Base-by-base conservation (phyloP, 1,140 invertebrate species). In the Elysia chlorotica region DNA sequence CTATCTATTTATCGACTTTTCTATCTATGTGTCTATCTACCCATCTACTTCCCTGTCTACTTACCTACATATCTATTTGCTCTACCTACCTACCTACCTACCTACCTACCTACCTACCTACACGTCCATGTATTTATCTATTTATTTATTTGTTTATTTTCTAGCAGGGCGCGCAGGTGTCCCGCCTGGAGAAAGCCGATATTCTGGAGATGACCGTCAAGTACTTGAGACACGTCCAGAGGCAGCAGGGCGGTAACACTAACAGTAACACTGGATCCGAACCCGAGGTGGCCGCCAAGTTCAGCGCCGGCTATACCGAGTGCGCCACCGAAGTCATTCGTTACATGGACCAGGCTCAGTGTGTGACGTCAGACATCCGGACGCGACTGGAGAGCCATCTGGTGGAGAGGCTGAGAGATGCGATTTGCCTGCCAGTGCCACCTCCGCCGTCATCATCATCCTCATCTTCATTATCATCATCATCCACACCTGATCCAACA, bases 171-270 rank as follows among this genome's bases (percentile, higher is more conserved):
- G 71, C 76, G 25, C 74, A 76, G 23, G 70, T 76, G 33, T 78
- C 77, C 2, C 97, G 98, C 85, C 87, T 98, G 38, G 96, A 98
- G 85, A 99, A 99, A 87, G 96, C 96, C 0, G 96, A 99, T 83
- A 98, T 98, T 67, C 88, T 98, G 65, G 96, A 99, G 87, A 95
- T 98, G 93, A 96, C 96, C 0, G 96, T 98, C 19, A 95, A 96
- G 84, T 94, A 97, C 86, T 87, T 97, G 23, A 63, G 63, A 19
- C 71, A 76, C 36, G 37, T 78, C 2, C 77, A 78, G 59, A 36
- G 71, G 1, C 77, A 76, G 38, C 74, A 75, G n/a, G 10, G n/a
- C n/a, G n/a, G n/a, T n/a, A 33, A 21, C 56, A 6, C 35, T 1
- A 41, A 23, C 30, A 35, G 25, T 5, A 35, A 6, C 4, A 48